These are phyloP conservation scores for Enteromius trimaculatus DNA, from an alignment of 2,797 vertebrate species.

Conservation along the genomic window DNA sequence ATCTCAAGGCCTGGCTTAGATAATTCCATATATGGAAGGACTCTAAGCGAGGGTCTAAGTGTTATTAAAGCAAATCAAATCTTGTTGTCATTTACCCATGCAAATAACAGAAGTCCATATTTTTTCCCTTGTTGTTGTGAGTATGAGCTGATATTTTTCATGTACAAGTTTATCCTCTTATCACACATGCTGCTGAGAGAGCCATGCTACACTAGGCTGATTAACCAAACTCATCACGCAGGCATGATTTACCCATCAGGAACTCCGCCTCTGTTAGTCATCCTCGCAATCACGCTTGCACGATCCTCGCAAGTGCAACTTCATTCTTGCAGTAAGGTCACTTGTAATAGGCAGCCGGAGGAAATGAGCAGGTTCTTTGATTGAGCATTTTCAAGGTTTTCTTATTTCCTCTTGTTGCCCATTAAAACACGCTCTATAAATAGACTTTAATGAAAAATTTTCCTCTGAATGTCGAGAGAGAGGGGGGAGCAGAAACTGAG, in stretches of 20 bases:
- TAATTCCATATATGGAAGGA: too few relatives aligned
- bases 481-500: slow-evolving; percentile 44
- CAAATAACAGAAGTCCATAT: neutral
- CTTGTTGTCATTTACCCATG: neutral
- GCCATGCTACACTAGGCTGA: slow-evolving; percentile 65
- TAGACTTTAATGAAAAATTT: slow-evolving; percentile 48
- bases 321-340: slow-evolving; percentile 54
- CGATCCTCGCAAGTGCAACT: neutral
- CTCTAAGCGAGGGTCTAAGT: too few relatives aligned
- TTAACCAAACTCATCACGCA: slow-evolving; percentile 57
- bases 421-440: slow-evolving; percentile 55
- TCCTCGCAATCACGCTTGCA: neutral
- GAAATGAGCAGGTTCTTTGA: slow-evolving; percentile 45
- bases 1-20: neutral
- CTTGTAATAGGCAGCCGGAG: neutral
- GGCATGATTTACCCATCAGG: slow-evolving; percentile 70
- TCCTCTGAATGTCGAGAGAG: slow-evolving; percentile 44
- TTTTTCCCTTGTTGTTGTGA: neutral
- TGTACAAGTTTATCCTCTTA: slow-evolving; percentile 6
- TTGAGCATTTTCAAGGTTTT: slow-evolving; percentile 40
- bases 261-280: slow-evolving; percentile 46
- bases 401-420: slow-evolving; percentile 28
- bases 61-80: neutral
- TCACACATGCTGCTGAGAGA: slow-evolving; percentile 70
- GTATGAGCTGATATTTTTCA: neutral